Evolutionary conservation across 2,113 vertebrate species (phyloP).

Genomic region (Calidris pygmaea): DNA sequence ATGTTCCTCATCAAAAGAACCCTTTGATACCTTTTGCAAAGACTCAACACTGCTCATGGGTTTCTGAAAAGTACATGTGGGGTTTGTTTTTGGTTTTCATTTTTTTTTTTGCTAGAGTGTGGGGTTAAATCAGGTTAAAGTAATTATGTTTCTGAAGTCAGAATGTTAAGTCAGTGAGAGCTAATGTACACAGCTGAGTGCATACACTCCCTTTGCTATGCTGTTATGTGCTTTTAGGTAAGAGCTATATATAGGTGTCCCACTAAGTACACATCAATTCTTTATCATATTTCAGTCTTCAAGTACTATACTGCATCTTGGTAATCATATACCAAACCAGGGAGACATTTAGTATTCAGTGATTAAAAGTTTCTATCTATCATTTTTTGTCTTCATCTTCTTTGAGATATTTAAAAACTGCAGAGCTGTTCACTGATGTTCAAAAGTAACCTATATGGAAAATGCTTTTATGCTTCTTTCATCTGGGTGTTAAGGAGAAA

Average conservation of each 20-base stretch:
- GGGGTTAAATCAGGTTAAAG: conserved; percentile 8
- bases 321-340: not conserved
- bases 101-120: not conserved
- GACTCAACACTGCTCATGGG: rapidly evolving
- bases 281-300: conserved; percentile 4
- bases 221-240: conserved; percentile 5
- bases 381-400: not conserved
- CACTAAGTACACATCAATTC: conserved; percentile 48
- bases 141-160: conserved; percentile 2
- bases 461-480: not conserved
- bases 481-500: not conserved
- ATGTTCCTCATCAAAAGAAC: not conserved
- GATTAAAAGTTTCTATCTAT: not conserved
- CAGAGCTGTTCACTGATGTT: not conserved
- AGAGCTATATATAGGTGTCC: conserved; percentile 26
- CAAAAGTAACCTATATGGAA: not conserved
- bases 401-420: not conserved
- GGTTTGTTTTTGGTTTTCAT: not conserved
- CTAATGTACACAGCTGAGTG: not conserved
- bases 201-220: not conserved
- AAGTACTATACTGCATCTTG: not conserved
- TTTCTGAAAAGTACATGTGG: not conserved
- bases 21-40: not conserved
- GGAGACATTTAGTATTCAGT: not conserved
- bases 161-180: not conserved